Evolutionary conservation across 2,888 invertebrate species (phyloP), one percentile per base, ranked within the genome.

Genomic region (Drosophila vallismaia): DNA sequence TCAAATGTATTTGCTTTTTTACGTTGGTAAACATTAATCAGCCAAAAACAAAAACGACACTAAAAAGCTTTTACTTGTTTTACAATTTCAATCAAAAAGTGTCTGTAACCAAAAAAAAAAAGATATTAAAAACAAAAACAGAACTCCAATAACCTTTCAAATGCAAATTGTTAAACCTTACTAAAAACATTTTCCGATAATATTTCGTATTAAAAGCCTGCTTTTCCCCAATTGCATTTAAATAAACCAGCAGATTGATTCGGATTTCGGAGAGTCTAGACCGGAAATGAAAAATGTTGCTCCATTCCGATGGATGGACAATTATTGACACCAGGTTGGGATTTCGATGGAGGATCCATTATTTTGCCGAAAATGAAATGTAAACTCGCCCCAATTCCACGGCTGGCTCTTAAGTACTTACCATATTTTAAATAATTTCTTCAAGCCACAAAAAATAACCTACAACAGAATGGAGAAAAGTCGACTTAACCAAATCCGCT

Each of bases 371-470:
- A 49, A 54, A 52, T 68, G 38, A 48, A 66, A 68, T 42, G 49
- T 33, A 53, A 54, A 50, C 58, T 29, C 19, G 33, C 24, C 29
- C 33, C 12, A 31, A 40, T 19, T 19, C 19, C 19, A 19, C 19
- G 19, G 4, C 12, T 19, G 19, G 19, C 19, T 19, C 19, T 19
- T 48, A 50, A 74, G 58, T 60, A 56, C 72, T 81, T 71, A 53
- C 74, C 77, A 82, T 79, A 79, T 81, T 75, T 75, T 82, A 50
- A 74, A 70, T 68, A 55, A 48, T 59, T 62, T 62, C 51, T 46
- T 38, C 56, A 4, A 12, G 44, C 36, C 49, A 38, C 24, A 56
- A 45, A 56, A 66, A 63, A 51, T 8, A 28, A 31, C 4, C 8
- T 4, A 1, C 7, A 19, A 19, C 9, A 5, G 7, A n/a, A 24